Base-by-base conservation (phyloP, 2,888 invertebrate species). In the Leptothorax acervorum region DNA sequence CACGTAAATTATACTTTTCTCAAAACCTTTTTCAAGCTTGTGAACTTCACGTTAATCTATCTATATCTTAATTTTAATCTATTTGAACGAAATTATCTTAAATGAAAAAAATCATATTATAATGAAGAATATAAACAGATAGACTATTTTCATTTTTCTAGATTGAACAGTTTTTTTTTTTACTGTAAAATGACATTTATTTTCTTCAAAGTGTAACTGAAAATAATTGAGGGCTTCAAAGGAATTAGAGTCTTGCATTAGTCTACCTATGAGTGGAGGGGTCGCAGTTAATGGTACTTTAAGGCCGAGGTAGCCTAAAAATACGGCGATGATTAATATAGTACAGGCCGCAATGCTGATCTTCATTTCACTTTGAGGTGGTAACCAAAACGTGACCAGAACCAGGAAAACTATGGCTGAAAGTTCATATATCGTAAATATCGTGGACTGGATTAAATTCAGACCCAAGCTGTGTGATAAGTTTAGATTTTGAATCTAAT, bases 331-430 rank as follows among this genome's bases (percentile, higher is more conserved):
- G 68, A 97, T 95, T 0, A 97, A 92, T 18, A 96, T 95, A 11
- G 96, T 96, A 75, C 96, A 95, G 9, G 96, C 96, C 88, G 96
- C 96, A 28, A 97, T 92, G 18, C 96, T 93, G 35, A 97, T 95
- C 93, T 97, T 97, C 92, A 97, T 97, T 23, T 96, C 96, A 89
- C 96, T 96, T 89, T 96, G 96, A 0, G 97, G 96, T 0, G 97
- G 97, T 68, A 97, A 91, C 96, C 96, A 96, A 93, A 97, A 97
- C 2, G 95, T 95, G 23, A 96, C 94, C 65, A 97, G 94, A 0
- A 96, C 96, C 91, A 97, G 92, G 23, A 96, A 92, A 4, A 97
- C 95, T 78, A 97, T 96, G 79, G 96, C 97, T 95, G 94, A 89
- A 94, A 93, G 23, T 85, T 48, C 0, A 28, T 42, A 42, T 39